Evolutionary conservation across 2,797 vertebrate species (phyloP).

Genomic region (Staurois parvus): DNA sequence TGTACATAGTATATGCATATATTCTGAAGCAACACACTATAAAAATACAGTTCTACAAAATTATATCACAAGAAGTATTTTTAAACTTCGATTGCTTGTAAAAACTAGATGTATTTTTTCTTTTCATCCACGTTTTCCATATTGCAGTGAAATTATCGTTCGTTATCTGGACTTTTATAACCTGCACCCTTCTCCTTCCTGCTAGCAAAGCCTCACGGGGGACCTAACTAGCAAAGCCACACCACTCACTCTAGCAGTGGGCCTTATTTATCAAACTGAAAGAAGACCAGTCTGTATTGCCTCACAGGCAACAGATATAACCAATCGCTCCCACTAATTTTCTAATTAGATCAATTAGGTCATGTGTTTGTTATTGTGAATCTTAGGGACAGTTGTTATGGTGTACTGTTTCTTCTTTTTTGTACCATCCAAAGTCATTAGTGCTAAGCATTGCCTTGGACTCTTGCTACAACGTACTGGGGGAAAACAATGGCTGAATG

Average conservation of each 20-base stretch:
- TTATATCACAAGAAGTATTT: conserved; percentile 32
- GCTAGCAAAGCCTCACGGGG: too few relatives aligned
- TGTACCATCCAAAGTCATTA: too few relatives aligned
- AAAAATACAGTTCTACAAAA: conserved; percentile 57
- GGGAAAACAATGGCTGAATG: not conserved
- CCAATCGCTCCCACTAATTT: not conserved
- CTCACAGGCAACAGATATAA: too few relatives aligned
- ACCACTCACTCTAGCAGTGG: not conserved
- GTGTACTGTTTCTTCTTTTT: too few relatives aligned
- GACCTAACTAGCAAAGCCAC: not conserved
- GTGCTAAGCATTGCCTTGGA: too few relatives aligned
- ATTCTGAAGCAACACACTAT: conserved; percentile 29
- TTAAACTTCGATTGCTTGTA: conserved; percentile 13
- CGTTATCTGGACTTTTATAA: not conserved
- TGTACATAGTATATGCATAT: not conserved
- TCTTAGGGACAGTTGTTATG: too few relatives aligned
- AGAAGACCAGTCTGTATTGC: too few relatives aligned
- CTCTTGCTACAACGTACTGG: not conserved
- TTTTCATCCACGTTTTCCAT: conserved; percentile 10
- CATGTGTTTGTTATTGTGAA: not conserved
- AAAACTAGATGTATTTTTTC: conserved; percentile 17
- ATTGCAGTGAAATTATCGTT: not conserved
- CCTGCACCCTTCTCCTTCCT: not conserved
- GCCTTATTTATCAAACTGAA: not conserved
- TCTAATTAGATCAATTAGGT: not conserved